Conservation (phyloP, 2,113 vertebrate genomes). For the Pachypanchax playfairii region DNA sequence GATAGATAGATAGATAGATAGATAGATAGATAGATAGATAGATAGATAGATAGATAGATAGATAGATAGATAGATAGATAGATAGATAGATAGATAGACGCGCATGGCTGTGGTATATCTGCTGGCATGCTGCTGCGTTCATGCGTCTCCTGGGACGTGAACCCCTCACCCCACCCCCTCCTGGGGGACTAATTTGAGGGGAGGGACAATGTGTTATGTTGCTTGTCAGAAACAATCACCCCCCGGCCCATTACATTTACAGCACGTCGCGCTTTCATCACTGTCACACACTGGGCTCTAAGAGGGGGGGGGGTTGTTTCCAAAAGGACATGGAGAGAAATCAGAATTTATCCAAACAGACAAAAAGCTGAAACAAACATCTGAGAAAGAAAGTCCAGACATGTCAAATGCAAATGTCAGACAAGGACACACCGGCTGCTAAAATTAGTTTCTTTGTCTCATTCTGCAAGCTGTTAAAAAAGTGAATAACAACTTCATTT, state of each 20-base stretch:
- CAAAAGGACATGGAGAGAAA: conserved; percentile 85
- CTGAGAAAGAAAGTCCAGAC: conserved; percentile 77
- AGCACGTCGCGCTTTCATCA: conserved; percentile 98
- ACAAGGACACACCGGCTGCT: conserved; percentile 7
- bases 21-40: too few relatives aligned
- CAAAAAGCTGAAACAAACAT: conserved; percentile 84
- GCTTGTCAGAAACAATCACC: conserved; percentile 99
- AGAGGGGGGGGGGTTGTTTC: conserved; percentile 83
- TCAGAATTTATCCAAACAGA: conserved; percentile 82
- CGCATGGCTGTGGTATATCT: conserved; percentile 39
- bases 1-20: too few relatives aligned
- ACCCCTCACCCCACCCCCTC: conserved; percentile 84
- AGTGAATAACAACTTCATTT: conserved; percentile 77
- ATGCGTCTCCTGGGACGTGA: conserved; percentile 92
- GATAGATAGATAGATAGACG: conserved; percentile 15
- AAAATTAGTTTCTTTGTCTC: conserved; percentile 7
- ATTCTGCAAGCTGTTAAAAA: conserved; percentile 20
- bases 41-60: not conserved
- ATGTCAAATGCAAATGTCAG: conserved; percentile 20
- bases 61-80: not conserved
- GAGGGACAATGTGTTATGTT: conserved; percentile 99
- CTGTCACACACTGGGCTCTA: conserved; percentile 92
- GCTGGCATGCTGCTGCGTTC: conserved; percentile 82
- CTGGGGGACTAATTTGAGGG: conserved; percentile 98
- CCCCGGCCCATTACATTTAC: conserved; percentile 98